A percentile compares a stretch with the other conserved stretches of the same genome.
Conservation (phyloP, 2,113 vertebrate genomes). For the Felis chaus region DNA sequence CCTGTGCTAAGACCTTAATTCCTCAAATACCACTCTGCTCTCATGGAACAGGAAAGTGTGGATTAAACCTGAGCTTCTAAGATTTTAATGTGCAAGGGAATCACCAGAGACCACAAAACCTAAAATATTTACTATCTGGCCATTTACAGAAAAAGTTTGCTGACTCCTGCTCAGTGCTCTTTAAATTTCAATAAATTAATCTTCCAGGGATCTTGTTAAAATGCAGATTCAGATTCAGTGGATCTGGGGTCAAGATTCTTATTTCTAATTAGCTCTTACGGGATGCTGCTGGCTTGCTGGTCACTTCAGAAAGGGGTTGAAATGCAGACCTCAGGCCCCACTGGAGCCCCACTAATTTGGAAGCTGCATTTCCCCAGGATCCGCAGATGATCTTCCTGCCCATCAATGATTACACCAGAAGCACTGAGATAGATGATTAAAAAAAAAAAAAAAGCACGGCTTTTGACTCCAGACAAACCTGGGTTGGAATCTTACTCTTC, state of each 20-base stretch:
- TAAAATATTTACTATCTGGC: neutral
- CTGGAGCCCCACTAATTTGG: neutral
- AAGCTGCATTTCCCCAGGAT: neutral
- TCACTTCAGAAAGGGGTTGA: neutral
- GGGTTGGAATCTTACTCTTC: neutral
- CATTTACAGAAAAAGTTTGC: neutral
- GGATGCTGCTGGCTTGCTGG: neutral
- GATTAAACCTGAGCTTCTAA: neutral
- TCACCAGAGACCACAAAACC: neutral
- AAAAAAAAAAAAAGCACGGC: neutral
- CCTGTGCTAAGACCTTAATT: neutral
- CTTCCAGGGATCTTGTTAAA: constrained; percentile 1
- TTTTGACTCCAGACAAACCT: neutral
- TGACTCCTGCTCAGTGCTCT: neutral
- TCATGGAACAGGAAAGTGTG: neutral
- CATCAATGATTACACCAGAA: neutral
- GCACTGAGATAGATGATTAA: neutral
- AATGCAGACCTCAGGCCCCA: neutral
- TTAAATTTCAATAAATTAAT: neutral
- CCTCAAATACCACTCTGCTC: neutral
- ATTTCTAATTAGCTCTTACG: neutral
- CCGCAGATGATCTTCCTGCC: too few species aligned
- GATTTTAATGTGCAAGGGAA: neutral
- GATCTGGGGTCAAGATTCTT: neutral
- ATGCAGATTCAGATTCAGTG: neutral